These are phyloP conservation scores for Chrysopa pallens DNA, from an alignment of 1,140 invertebrate genomes.

Conservation along the genomic window DNA sequence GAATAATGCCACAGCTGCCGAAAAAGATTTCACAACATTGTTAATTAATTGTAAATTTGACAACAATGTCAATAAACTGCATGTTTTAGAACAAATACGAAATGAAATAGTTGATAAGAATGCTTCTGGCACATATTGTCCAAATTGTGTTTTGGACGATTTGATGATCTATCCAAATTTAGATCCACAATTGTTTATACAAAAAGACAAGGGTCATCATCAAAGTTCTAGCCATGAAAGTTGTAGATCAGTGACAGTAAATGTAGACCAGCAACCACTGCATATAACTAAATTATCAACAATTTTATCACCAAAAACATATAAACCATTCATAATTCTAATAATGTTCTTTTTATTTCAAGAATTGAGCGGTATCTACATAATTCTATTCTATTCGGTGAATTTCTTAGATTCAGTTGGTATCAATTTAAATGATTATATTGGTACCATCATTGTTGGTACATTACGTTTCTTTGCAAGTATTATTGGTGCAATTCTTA, in stretches of 20 bases:
- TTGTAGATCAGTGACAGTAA: no score
- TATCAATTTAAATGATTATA: constrained; percentile 42
- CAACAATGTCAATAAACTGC: constrained; percentile 13
- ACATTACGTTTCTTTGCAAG: constrained; percentile 46
- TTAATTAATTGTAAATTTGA: constrained; percentile 20
- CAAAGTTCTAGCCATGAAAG: no score
- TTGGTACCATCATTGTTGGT: constrained; percentile 57
- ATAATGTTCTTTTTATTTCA: constrained; percentile 47
- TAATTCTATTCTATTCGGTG: constrained; percentile 58
- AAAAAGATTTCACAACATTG: constrained; percentile 25
- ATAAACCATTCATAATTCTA: constrained; percentile 45
- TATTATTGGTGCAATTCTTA: constrained; percentile 42
- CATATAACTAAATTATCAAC: no score
- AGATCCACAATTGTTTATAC: no score
- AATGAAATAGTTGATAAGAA: no score
- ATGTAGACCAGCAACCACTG: no score
- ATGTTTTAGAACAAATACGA: no score
- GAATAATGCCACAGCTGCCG: constrained; percentile 30
- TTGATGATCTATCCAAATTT: no score
- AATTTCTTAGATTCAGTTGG: constrained; percentile 47
- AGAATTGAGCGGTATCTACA: constrained; percentile 54
- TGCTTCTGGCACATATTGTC: no score
- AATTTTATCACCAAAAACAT: constrained; percentile 18
- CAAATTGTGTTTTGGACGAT: no score
- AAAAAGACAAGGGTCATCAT: no score